These are phyloP conservation scores for Himalopsyche kuldschensis DNA, from an alignment of 2,888 invertebrate species.

Conservation along the genomic window DNA sequence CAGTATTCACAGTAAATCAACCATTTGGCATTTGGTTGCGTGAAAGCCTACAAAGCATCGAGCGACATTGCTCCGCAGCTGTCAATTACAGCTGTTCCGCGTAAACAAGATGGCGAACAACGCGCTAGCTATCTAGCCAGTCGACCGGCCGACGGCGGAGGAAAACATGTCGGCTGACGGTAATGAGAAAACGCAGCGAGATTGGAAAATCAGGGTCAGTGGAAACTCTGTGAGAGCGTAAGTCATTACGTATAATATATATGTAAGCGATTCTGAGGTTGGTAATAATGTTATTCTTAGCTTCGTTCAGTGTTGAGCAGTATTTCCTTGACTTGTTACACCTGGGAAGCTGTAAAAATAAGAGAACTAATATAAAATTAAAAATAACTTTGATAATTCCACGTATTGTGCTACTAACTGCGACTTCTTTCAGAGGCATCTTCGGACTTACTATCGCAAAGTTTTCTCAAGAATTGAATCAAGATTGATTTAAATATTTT, in stretches of 20 bases:
- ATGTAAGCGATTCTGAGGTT: neutral
- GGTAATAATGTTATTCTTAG: neutral
- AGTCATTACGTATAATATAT: neutral
- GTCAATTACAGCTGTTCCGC: neutral
- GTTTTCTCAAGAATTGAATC: too few relatives aligned
- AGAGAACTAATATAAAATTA: too few relatives aligned
- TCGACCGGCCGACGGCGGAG: neutral
- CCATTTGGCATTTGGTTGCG: too few relatives aligned
- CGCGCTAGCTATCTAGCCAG: neutral
- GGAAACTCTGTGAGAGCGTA: constrained; percentile 29
- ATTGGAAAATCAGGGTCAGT: constrained; percentile 29
- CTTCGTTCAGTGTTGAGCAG: neutral
- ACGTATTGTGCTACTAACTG: too few relatives aligned
- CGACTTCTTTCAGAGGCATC: too few relatives aligned
- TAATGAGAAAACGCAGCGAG: constrained; percentile 24
- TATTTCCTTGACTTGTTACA: too few relatives aligned
- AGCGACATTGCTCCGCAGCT: neutral
- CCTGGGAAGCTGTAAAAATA: too few relatives aligned
- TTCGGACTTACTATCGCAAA: too few relatives aligned
- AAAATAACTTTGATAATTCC: too few relatives aligned
- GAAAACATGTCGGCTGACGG: neutral
- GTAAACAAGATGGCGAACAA: neutral
- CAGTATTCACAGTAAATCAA: too few relatives aligned
- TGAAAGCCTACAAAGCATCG: too few relatives aligned
- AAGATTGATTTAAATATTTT: too few relatives aligned